phyloP scores from a whole-genome alignment of 2,888 invertebrate genomes.

The Linyphia triangularis region DNA sequence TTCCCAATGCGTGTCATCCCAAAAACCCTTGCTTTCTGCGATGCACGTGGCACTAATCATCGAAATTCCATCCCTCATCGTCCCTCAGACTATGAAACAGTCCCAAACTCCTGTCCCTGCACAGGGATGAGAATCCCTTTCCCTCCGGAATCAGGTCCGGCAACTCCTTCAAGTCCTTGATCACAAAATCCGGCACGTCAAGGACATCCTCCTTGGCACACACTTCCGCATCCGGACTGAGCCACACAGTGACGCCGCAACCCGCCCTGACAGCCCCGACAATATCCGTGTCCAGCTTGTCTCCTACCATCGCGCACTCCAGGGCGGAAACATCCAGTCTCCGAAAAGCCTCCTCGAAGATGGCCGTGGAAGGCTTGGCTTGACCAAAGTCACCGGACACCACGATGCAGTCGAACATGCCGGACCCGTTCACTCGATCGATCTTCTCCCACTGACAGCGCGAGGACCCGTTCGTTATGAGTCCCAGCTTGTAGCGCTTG shows the following conservation, averaged over 20 bases:
- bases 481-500: slow-evolving; percentile 85
- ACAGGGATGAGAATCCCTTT: slow-evolving; percentile 40
- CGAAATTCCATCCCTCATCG: slow-evolving; percentile 37
- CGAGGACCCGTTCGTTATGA: slow-evolving; percentile 92
- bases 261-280: slow-evolving; percentile 89
- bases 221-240: slow-evolving; percentile 81
- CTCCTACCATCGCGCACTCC: slow-evolving; percentile 92
- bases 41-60: too few relatives aligned
- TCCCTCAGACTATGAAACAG: slow-evolving; percentile 63
- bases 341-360: slow-evolving; percentile 87
- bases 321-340: slow-evolving; percentile 87
- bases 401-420: slow-evolving; percentile 76
- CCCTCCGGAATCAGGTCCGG: slow-evolving; percentile 67
- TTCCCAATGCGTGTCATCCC: too few relatives aligned
- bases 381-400: slow-evolving; percentile 90
- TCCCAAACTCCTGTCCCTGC: slow-evolving; percentile 29
- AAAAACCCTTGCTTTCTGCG: too few relatives aligned
- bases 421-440: slow-evolving; percentile 78
- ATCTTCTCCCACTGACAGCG: slow-evolving; percentile 94
- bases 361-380: slow-evolving; percentile 91
- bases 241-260: slow-evolving; percentile 89
- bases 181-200: slow-evolving; percentile 74
- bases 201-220: slow-evolving; percentile 5
- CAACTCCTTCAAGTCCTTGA: slow-evolving; percentile 70
- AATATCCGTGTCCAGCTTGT: slow-evolving; percentile 92